These are phyloP conservation scores for Charanyca ferruginea DNA, from an alignment of 2,888 invertebrate genomes.

Conservation along the genomic window DNA sequence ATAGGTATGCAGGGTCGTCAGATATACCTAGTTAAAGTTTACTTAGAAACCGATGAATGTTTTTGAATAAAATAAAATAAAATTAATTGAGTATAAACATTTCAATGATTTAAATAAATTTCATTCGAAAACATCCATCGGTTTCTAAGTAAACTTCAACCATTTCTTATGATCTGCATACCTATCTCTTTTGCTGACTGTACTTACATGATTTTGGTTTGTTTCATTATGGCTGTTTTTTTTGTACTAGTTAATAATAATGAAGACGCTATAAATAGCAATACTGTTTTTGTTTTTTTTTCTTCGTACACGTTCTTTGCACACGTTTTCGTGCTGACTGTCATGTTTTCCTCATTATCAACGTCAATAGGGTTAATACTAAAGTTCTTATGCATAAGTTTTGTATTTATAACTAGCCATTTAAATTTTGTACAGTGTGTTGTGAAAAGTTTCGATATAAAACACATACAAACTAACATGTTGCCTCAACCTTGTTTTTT, in stretches of 20 bases:
- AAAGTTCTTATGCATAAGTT: slow-evolving; percentile 62
- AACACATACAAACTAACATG: background rate
- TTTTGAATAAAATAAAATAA: no score
- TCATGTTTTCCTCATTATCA: slow-evolving; percentile 67
- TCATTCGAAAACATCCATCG: no score
- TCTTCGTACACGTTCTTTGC: slow-evolving; percentile 8
- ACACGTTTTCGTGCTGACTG: slow-evolving; percentile 46
- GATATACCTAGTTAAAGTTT: no score
- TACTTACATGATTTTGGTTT: background rate
- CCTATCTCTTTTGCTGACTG: no score
- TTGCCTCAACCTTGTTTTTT: background rate
- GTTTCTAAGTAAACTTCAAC: no score
- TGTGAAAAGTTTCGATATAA: slow-evolving; percentile 19
- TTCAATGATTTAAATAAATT: no score
- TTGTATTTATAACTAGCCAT: slow-evolving; percentile 33
- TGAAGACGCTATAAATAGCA: slow-evolving; percentile 17
- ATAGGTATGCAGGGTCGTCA: no score
- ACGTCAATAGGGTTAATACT: slow-evolving; percentile 70
- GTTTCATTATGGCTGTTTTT: background rate
- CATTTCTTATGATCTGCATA: no score
- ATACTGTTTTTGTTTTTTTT: slow-evolving; percentile 26
- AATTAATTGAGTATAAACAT: no score
- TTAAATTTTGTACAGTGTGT: slow-evolving; percentile 63
- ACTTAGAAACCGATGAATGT: no score
- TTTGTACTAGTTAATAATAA: background rate